Conservation (phyloP, 2,113 vertebrate genomes). For the Okapia johnstoni region DNA sequence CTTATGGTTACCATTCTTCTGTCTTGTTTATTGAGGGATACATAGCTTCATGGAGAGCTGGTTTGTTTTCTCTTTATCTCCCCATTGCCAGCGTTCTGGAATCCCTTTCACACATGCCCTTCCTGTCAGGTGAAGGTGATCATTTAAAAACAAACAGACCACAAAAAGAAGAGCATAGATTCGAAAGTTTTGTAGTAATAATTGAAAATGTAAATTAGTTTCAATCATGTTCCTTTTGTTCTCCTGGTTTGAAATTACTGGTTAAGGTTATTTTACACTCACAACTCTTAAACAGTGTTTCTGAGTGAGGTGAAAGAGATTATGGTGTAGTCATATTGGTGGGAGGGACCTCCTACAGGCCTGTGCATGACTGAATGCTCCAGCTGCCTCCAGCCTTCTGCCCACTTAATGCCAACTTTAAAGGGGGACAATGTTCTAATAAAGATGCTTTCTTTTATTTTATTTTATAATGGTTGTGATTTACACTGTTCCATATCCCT, state of each 20-base stretch:
- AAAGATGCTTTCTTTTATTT: constrained; percentile 1
- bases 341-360: constrained; percentile 45
- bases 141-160: constrained; percentile 59
- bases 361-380: constrained; percentile 29
- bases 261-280: constrained; percentile 67
- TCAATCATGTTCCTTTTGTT: constrained; percentile 66
- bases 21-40: background rate
- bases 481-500: background rate
- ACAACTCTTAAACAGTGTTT: constrained; percentile 57
- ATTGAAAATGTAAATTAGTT: constrained; percentile 72
- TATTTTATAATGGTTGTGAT: background rate
- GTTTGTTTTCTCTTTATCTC: constrained; percentile 28
- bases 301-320: constrained; percentile 60
- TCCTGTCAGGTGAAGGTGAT: constrained; percentile 52
- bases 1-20: background rate
- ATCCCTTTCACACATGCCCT: constrained; percentile 5
- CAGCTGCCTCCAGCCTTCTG: constrained; percentile 3
- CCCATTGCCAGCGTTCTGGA: background rate
- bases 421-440: background rate
- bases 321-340: constrained; percentile 41
- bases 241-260: constrained; percentile 59
- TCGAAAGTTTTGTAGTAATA: constrained; percentile 62
- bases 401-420: background rate
- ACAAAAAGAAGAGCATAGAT: constrained; percentile 11
- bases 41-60: background rate